phyloP scores from a whole-genome alignment of 2,113 vertebrate species.

The Mesocricetus auratus region DNA sequence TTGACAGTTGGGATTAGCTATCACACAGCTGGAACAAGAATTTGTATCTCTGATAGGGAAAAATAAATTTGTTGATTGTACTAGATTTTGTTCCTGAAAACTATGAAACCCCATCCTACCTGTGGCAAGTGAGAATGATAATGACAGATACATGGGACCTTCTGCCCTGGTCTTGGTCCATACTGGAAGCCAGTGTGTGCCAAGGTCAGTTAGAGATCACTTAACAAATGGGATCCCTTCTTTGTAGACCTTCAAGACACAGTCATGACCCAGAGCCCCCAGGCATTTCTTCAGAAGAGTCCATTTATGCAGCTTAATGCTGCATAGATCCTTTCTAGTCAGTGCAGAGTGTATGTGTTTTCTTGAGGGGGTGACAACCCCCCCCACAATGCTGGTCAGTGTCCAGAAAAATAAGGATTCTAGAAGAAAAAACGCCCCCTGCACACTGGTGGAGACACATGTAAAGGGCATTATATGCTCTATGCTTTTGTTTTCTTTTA shows the following conservation, averaged over 20 bases:
- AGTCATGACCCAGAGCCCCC: not conserved
- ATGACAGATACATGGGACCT: not conserved
- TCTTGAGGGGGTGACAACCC: not conserved
- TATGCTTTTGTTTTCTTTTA: not conserved
- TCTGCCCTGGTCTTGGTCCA: not conserved
- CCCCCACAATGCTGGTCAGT: not conserved
- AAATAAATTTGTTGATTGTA: not conserved
- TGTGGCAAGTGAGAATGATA: not conserved
- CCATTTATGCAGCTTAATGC: not conserved
- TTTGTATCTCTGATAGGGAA: not conserved
- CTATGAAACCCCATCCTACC: not conserved
- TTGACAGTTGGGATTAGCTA: not conserved
- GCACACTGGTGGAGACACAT: not conserved
- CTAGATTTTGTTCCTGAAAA: not conserved
- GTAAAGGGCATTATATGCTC: not conserved
- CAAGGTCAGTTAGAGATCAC: not conserved
- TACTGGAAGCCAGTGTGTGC: not conserved
- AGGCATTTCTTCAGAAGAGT: not conserved
- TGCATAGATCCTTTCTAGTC: not conserved
- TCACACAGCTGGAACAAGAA: not conserved
- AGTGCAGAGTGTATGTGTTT: too few species aligned
- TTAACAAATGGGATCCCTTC: not conserved
- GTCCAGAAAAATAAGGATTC: not conserved
- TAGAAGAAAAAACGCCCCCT: not conserved
- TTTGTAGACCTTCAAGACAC: not conserved